These are phyloP conservation scores for Sycophila texana DNA, from an alignment of 2,888 invertebrate genomes.

Conservation along the genomic window DNA sequence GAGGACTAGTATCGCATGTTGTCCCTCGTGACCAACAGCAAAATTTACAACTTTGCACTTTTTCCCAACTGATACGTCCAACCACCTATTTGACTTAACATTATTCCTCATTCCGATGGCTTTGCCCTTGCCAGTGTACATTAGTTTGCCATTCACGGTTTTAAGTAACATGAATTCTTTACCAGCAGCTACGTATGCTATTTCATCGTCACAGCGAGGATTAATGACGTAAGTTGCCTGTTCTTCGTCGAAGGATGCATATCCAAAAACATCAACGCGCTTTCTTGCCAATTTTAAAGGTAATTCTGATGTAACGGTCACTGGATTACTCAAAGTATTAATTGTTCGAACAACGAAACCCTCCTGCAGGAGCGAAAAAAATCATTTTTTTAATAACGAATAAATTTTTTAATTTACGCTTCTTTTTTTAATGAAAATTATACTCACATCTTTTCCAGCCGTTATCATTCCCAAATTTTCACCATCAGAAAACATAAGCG, in stretches of 20 bases:
- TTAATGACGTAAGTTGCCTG: constrained; percentile 75
- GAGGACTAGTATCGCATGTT: constrained; percentile 92
- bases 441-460: constrained; percentile 86
- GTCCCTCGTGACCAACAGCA: constrained; percentile 94
- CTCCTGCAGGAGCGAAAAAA: constrained; percentile 78
- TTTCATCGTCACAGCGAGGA: constrained; percentile 86
- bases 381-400: not conserved
- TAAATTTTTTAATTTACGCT: not conserved
- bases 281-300: constrained; percentile 87
- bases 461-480: constrained; percentile 87
- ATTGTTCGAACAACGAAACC: constrained; percentile 87
- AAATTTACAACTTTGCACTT: constrained; percentile 85
- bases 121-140: constrained; percentile 91
- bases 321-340: constrained; percentile 80
- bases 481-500: constrained; percentile 86
- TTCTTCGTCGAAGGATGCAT: constrained; percentile 84
- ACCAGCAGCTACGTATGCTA: constrained; percentile 86
- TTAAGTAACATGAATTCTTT: constrained; percentile 93
- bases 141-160: constrained; percentile 90
- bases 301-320: constrained; percentile 78
- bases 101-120: constrained; percentile 89
- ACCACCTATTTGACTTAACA: constrained; percentile 80
- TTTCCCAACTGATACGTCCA: constrained; percentile 83
- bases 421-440: constrained; percentile 21
- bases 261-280: constrained; percentile 86